Base-by-base conservation (phyloP, 2,888 invertebrate species). In the Chelonus formosanus region DNA sequence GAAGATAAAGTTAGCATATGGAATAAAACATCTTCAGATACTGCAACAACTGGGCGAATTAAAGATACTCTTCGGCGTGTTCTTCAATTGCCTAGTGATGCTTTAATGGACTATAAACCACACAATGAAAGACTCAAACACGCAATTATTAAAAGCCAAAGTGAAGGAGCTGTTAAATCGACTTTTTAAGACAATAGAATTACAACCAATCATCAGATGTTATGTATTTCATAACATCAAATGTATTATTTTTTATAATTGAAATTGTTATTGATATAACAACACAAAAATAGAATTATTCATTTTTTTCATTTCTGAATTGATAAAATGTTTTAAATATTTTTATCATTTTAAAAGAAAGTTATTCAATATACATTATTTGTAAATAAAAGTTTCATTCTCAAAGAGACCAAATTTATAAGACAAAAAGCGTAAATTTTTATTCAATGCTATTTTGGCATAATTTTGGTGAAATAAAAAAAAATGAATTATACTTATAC, bases 1-100 rank as follows among this genome's bases (percentile, higher is more conserved):
- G 98, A 98, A 86, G 98, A 97, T 84, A 93, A 96, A 83, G 90
- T 98, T 80, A 96, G 97, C 73, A 91, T 98, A 78, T 98, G 98
- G 98, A 98, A 98, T 86, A 91, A 94, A 85, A 97, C 95, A 74
- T 96, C 98, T 62, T 90, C 92, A 72, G 97, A 98, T 87, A 90
- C 91, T 80, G 90, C 89, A 72, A 94, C 95, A 73, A 96, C 95
- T 76, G 91, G 91, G 73, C 90, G 97, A 79, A 98, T 99, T 78
- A 89, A 97, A 74, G 98, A 99, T 86, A 96, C 97, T 54, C 87
- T 99, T 78, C 92, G 95, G 78, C 90, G 98, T 84, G 93, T 98
- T 81, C 89, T 99, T 81, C 96, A 98, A 87, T 90, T 99, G 84
- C 98, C 98, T 71, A 88, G 93, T 63, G 92, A 92, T 85, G 93